Evolutionary conservation across 2,113 vertebrate species (phyloP).

Genomic region (Caranx ignobilis): DNA sequence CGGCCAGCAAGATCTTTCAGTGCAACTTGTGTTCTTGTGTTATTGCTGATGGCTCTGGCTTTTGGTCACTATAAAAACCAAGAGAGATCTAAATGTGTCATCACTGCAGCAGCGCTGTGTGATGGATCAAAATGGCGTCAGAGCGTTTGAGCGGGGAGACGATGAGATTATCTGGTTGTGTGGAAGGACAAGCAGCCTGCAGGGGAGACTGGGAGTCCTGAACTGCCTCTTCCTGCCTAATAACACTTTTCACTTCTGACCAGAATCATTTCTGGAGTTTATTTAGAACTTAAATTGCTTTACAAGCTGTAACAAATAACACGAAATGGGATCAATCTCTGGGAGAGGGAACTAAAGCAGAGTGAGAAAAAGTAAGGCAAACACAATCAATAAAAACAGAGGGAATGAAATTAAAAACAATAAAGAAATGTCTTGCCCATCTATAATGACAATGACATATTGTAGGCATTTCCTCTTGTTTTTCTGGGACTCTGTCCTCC

Average conservation of each 20-base stretch:
- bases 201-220: constrained; percentile 18
- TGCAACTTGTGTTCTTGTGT: constrained; percentile 14
- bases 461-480: not conserved
- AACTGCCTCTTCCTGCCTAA: constrained; percentile 11
- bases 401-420: not conserved
- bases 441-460: not conserved
- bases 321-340: not conserved
- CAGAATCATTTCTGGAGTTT: not conserved
- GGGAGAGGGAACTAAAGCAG: not conserved
- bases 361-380: not conserved
- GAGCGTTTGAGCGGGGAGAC: constrained; percentile 58
- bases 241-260: constrained; percentile 11
- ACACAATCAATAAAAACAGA: not conserved
- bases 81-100: constrained; percentile 59
- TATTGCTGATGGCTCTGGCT: constrained; percentile 1
- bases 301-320: not conserved
- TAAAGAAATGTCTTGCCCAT: not conserved
- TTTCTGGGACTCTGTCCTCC: not conserved
- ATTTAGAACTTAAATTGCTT: not conserved
- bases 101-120: constrained; percentile 38
- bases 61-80: constrained; percentile 37
- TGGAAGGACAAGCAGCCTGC: constrained; percentile 61
- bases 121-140: constrained; percentile 79
- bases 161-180: constrained; percentile 74
- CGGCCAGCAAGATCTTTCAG: not conserved